Base-by-base conservation (phyloP, 37 sponge, comb jelly and placozoan genomes). In the Oopsacas minuta region DNA sequence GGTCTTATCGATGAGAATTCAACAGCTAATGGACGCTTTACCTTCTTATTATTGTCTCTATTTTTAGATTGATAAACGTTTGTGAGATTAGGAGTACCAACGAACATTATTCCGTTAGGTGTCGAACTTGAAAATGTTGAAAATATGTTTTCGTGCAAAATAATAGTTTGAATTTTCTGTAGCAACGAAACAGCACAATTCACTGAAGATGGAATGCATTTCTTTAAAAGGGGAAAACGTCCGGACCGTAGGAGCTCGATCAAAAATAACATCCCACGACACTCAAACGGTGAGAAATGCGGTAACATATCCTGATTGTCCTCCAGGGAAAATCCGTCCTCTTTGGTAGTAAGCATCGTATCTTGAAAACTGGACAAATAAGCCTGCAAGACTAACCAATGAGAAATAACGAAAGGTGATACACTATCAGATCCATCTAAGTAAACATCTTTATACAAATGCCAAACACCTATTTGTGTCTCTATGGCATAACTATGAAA, bases 281-380 rank as follows among this genome's bases (percentile, higher is more conserved):
- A 61, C 30, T 61, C 75, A 61, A 61, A 61, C 30, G 75, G 75
- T 10, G 75, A 61, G 22, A 61, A 61, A 12, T 61, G 75, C 22
- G 75, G 75, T 12, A 61, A 20, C 7, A 20, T 32, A 3, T 25
- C 7, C 28, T n/a, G 75, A n/a, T 12, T 10, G 75, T 61, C 1
- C 28, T 61, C 75, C 20, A 61, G 22, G 30, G 22, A 5, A 12
- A 61, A 61, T 34, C 5, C 32, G 30, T 5, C 75, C 28, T 61
- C 75, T 12, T 61, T 25, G 5, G 75, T 61, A 34, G 75, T 61
- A 3, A 20, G 75, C 75, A 61, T 61, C 22, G 75, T 61, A 61
- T 61, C 75, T 12, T 61, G 75, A 34, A 61, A 61, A 12, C 75
- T 61, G 75, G 75, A 61, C 75, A 61, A 61, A 61, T 61, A 61